Conservation (phyloP, 2,797 vertebrate genomes). For the Eulemur albifrons region DNA sequence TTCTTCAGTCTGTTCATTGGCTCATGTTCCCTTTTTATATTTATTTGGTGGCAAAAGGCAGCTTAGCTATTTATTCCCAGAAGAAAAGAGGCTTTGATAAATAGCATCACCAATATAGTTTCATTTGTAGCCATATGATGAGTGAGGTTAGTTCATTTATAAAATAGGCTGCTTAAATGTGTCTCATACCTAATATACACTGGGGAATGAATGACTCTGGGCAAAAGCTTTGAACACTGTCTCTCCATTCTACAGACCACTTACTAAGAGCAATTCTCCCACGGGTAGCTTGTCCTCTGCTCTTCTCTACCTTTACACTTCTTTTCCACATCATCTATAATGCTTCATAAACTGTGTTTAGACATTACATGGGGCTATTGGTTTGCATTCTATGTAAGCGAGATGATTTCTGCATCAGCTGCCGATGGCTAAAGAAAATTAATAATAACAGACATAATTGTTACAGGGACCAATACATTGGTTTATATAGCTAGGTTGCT, state of each 20-base stretch:
- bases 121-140: conserved; percentile 77
- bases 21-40: conserved; percentile 73
- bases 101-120: conserved; percentile 32
- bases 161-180: conserved; percentile 59
- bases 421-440: not conserved
- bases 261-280: conserved; percentile 58
- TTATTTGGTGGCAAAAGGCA: conserved; percentile 69
- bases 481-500: not conserved
- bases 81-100: conserved; percentile 66
- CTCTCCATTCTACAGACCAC: not conserved
- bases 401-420: conserved; percentile 11
- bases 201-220: conserved; percentile 26
- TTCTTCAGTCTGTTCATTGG: conserved; percentile 78
- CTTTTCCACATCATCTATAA: not conserved
- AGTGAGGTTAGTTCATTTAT: conserved; percentile 75
- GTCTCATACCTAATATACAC: conserved; percentile 19
- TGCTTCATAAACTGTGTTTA: conserved; percentile 21
- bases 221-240: not conserved
- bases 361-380: not conserved
- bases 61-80: conserved; percentile 78
- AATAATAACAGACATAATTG: not conserved
- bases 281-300: not conserved
- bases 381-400: not conserved
- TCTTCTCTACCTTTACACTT: not conserved
- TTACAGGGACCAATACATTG: not conserved